Evolutionary conservation across 2,797 vertebrate genomes (phyloP).

Genomic region (Pangasius krempfi): DNA sequence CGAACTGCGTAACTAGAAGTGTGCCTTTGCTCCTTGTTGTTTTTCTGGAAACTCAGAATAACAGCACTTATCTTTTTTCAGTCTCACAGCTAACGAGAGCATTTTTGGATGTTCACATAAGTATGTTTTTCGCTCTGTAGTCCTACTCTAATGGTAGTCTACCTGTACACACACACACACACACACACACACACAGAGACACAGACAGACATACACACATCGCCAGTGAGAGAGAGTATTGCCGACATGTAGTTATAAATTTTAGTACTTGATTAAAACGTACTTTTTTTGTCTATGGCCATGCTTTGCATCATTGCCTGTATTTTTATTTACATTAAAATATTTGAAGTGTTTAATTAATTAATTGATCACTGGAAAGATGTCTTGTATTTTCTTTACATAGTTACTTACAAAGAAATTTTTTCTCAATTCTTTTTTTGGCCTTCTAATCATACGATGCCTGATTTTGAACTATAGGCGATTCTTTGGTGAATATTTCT

Average conservation of each 20-base stretch:
- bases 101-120: not conserved
- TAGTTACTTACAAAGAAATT: not conserved
- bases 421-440: too few relatives aligned
- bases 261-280: not conserved
- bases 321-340: too few relatives aligned
- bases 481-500: not conserved
- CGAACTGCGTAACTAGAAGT: not conserved
- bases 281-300: not conserved
- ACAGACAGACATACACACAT: not conserved
- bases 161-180: not conserved
- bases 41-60: not conserved
- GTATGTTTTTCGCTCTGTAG: not conserved
- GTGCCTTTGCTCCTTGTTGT: not conserved
- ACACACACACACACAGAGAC: slow-evolving; percentile 5
- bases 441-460: not conserved
- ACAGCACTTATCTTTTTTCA: not conserved
- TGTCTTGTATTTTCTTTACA: not conserved
- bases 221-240: not conserved
- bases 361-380: too few relatives aligned
- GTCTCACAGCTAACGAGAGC: not conserved
- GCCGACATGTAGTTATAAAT: not conserved
- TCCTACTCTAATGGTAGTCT: not conserved
- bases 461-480: not conserved
- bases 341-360: too few relatives aligned
- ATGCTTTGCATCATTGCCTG: not conserved